Evolutionary conservation across 2,888 invertebrate species (phyloP).

Genomic region (Cyclophora punctaria): DNA sequence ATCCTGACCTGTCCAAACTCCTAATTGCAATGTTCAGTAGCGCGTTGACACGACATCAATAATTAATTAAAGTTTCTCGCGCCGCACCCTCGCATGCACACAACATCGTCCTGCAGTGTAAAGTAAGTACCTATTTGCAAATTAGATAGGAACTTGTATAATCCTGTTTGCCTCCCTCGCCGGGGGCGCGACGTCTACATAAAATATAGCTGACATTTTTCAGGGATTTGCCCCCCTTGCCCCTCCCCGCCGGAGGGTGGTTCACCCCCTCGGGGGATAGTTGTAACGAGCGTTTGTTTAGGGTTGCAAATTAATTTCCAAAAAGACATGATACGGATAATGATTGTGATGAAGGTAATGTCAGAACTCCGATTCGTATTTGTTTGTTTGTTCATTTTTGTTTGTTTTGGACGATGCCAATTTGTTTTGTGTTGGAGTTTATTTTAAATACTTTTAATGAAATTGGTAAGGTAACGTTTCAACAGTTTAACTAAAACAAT

Average conservation of each 20-base stretch:
- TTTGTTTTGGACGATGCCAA: too few relatives aligned
- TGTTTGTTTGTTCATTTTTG: too few relatives aligned
- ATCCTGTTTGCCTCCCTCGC: slow-evolving; percentile 30
- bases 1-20: too few relatives aligned
- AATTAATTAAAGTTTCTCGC: too few relatives aligned
- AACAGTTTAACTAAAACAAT: too few relatives aligned
- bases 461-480: too few relatives aligned
- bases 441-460: too few relatives aligned
- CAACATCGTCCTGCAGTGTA: slow-evolving; percentile 1
- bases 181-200: slow-evolving; percentile 30
- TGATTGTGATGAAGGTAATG: background rate
- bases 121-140: slow-evolving; percentile 27
- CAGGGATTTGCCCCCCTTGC: slow-evolving; percentile 37
- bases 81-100: too few relatives aligned
- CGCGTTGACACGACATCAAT: too few relatives aligned
- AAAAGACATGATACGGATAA: slow-evolving; percentile 1
- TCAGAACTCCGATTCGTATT: background rate
- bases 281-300: slow-evolving; percentile 30
- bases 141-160: slow-evolving; percentile 43
- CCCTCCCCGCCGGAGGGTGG: background rate
- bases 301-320: slow-evolving; percentile 20
- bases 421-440: too few relatives aligned
- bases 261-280: slow-evolving; percentile 30
- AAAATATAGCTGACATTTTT: slow-evolving; percentile 58
- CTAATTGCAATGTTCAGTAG: too few relatives aligned